phyloP scores from a whole-genome alignment of 2,888 invertebrate genomes.

The Sericinus montela region DNA sequence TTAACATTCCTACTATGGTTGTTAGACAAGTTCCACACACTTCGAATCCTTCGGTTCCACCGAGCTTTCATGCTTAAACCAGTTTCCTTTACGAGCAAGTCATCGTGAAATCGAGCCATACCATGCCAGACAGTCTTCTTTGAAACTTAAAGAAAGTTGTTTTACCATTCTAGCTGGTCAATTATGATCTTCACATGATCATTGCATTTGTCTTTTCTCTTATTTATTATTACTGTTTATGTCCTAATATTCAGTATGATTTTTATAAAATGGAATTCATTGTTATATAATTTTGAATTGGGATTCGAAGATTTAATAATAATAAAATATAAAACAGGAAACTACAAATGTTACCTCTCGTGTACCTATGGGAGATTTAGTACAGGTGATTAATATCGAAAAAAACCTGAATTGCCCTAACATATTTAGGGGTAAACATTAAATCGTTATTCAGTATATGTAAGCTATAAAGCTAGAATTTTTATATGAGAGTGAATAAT shows the following conservation, averaged over 20 bases:
- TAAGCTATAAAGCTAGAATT: background rate
- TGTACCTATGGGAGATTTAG: too few relatives aligned
- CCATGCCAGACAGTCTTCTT: constrained; percentile 32
- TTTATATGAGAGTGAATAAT: background rate
- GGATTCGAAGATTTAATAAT: too few relatives aligned
- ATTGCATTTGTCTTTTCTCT: constrained; percentile 5
- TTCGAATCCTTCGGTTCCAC: constrained; percentile 27
- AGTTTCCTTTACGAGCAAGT: constrained; percentile 50
- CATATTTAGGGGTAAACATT: background rate
- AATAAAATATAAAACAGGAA: too few relatives aligned
- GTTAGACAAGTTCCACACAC: constrained; percentile 51
- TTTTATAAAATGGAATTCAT: background rate
- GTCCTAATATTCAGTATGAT: background rate
- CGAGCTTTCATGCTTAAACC: constrained; percentile 51
- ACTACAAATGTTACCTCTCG: too few relatives aligned
- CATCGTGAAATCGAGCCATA: constrained; percentile 65
- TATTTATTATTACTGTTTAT: background rate
- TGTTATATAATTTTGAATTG: too few relatives aligned
- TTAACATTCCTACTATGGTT: constrained; percentile 51
- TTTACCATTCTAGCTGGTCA: constrained; percentile 21
- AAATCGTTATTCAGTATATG: background rate
- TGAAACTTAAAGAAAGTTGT: constrained; percentile 30
- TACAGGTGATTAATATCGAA: too few relatives aligned
- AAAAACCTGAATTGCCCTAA: too few relatives aligned
- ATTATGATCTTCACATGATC: constrained; percentile 22